Conservation (phyloP, 2,888 invertebrate genomes). For the Metalampra italica region DNA sequence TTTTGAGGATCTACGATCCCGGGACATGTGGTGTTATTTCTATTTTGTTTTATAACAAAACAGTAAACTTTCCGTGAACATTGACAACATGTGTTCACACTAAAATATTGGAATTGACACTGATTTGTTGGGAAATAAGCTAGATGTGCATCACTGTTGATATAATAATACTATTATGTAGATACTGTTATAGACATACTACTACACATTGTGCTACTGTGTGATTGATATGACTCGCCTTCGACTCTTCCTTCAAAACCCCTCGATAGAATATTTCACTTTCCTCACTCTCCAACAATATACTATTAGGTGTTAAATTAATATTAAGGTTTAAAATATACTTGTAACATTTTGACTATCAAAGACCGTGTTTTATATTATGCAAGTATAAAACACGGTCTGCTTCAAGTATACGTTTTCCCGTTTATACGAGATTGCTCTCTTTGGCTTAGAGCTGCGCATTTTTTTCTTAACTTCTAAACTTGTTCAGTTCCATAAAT, state of each 20-base stretch:
- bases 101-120: constrained; percentile 10
- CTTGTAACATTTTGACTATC: neutral
- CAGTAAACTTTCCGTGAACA: constrained; percentile 43
- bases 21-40: constrained; percentile 54
- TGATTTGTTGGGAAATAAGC: neutral
- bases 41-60: constrained; percentile 46
- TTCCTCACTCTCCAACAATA: too few relatives aligned
- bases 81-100: constrained; percentile 35
- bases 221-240: too few relatives aligned
- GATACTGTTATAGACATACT: too few relatives aligned
- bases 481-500: constrained; percentile 2
- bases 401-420: neutral
- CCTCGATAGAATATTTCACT: too few relatives aligned
- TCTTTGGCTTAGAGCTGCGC: neutral
- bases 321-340: neutral
- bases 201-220: too few relatives aligned
- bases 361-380: too few relatives aligned
- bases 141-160: too few relatives aligned
- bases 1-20: constrained; percentile 35
- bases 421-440: neutral
- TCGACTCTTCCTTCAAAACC: too few relatives aligned
- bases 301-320: too few relatives aligned
- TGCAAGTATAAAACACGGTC: too few relatives aligned
- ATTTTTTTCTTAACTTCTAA: neutral
- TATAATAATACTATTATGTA: too few relatives aligned